Base-by-base conservation (phyloP, 2,888 invertebrate species). In the Cheilosia variabilis region DNA sequence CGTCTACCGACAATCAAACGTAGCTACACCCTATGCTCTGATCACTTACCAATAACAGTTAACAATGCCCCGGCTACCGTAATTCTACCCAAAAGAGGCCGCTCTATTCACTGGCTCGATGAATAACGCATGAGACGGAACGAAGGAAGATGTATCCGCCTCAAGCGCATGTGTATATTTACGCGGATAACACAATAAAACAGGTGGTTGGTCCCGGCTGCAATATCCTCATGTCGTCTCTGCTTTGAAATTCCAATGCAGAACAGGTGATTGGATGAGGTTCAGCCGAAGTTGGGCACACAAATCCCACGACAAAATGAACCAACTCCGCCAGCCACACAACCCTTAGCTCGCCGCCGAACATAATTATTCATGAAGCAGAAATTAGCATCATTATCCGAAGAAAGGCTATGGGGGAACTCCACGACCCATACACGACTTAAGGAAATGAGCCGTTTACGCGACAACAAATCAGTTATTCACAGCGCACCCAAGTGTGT, bases 401-500 rank as follows among this genome's bases (percentile, higher is more conserved):
- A 55, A 57, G n/a, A 43, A 62, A 45, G 22, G 17, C 66, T 37
- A 34, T 41, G 13, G 22, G 22, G 17, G 6, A 47, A 15, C 34
- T 19, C 55, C 9, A 41, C n/a, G 7, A 27, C 9, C 47, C 15
- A 50, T 27, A 2, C 34, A 68, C 43, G 52, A 57, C 45, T 77
- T 50, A 73, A 76, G 86, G 86, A 81, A 86, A 81, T 86, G 86
- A 81, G 43, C 86, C 86, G 72, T 86, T 86, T 86, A 86, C 73
- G 81, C 68, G 86, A 86, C 76, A 81, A 77, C 81, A 86, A 86
- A 86, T 86, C 86, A 81, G 76, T 72, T 77, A 86, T 84, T 77
- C 71, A 41, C 19, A 60, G 53, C 50, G 66, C 76, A 60, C 76
- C 58, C 68, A 63, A 57, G 68, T 81, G 86, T 72, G 65, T 63